phyloP scores from a whole-genome alignment of 1,140 invertebrate genomes.

The Drosophila serrata region DNA sequence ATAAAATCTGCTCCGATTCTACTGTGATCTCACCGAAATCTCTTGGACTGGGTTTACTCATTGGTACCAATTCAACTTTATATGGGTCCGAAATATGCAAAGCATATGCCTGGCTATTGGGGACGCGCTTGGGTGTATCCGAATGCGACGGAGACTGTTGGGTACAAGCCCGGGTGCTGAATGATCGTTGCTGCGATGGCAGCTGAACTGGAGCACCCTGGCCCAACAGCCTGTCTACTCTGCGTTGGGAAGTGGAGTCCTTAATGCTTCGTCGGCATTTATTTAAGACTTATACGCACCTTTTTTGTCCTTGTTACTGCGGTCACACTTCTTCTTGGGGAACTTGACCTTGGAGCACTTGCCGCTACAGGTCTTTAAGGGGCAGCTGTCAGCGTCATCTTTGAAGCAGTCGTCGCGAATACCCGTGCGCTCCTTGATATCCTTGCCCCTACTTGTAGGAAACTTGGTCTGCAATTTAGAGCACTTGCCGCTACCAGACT shows the following conservation, averaged over 20 bases:
- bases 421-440: constrained; percentile 34
- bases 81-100: constrained; percentile 48
- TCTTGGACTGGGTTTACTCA: constrained; percentile 28
- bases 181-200: not conserved
- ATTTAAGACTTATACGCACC: constrained; percentile 16
- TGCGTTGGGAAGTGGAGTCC: constrained; percentile 8
- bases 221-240: constrained; percentile 17
- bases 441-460: constrained; percentile 33
- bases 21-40: constrained; percentile 46
- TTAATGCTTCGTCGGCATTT: not conserved
- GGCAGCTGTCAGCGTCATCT: not conserved
- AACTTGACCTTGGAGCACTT: constrained; percentile 31
- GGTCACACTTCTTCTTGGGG: constrained; percentile 61
- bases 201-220: not conserved
- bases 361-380: constrained; percentile 1
- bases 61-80: constrained; percentile 31
- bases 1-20: too few relatives aligned
- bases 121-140: too few relatives aligned
- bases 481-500: constrained; percentile 32
- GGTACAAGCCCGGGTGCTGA: constrained; percentile 1
- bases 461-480: not conserved
- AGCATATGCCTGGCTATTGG: not conserved
- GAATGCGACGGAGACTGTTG: not conserved
- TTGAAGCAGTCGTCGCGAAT: constrained; percentile 50
- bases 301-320: constrained; percentile 8